Evolutionary conservation across 2,888 invertebrate genomes (phyloP).

Genomic region (Tinea semifulvella): DNA sequence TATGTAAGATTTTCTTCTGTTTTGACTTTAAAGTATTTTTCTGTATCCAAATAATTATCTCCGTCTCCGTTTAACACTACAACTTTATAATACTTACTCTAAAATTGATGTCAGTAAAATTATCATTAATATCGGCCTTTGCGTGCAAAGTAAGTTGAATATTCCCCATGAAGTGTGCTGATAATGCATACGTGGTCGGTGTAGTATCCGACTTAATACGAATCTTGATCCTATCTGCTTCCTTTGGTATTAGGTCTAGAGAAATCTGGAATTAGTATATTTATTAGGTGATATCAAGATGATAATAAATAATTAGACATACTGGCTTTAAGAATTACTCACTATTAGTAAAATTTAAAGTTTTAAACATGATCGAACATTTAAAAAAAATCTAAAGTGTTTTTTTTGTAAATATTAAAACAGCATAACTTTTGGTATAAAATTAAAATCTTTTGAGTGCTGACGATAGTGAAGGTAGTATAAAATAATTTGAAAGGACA

Average conservation of each 20-base stretch:
- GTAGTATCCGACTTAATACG: conserved; percentile 35
- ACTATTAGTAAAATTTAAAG: no score
- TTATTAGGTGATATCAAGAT: no score
- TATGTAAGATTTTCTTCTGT: no score
- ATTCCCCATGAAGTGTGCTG: conserved; percentile 39
- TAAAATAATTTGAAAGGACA: conserved; percentile 8
- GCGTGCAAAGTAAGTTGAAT: conserved; percentile 39
- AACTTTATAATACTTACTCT: conserved; percentile 38
- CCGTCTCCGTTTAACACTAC: background rate
- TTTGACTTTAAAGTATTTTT: no score
- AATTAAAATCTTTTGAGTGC: no score
- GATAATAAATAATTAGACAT: no score
- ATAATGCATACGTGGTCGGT: conserved; percentile 29
- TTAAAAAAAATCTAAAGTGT: conserved; percentile 6
- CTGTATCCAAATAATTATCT: background rate
- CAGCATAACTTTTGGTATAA: no score
- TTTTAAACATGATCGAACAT: no score
- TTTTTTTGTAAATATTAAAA: no score
- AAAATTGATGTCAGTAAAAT: conserved; percentile 47
- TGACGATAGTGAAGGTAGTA: no score
- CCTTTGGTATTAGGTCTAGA: conserved; percentile 38
- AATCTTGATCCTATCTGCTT: conserved; percentile 20
- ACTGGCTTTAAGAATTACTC: no score
- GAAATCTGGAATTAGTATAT: no score
- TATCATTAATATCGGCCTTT: conserved; percentile 32